phyloP scores from a whole-genome alignment of 2,797 vertebrate species.

The Acropternis orthonyx region DNA sequence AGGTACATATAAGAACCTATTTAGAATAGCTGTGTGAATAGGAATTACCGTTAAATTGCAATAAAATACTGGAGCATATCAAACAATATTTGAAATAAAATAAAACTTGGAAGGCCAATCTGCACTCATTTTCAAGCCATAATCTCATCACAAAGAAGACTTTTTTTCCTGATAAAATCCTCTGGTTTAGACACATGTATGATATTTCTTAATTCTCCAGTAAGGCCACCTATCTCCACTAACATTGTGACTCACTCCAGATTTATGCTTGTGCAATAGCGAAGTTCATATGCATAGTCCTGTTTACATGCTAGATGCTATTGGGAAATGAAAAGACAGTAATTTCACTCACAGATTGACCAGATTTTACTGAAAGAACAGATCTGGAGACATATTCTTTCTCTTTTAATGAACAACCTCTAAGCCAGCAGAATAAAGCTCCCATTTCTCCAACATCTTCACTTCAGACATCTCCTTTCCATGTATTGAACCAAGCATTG shows the following conservation, averaged over 20 bases:
- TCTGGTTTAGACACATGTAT: neutral
- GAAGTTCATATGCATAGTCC: neutral
- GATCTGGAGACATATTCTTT: neutral
- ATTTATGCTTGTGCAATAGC: neutral
- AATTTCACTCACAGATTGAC: neutral
- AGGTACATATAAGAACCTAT: conserved; percentile 2
- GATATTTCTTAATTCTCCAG: neutral
- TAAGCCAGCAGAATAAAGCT: neutral
- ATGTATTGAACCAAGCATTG: neutral
- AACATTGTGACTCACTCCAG: neutral
- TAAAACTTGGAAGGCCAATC: conserved; percentile 2
- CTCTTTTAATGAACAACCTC: neutral
- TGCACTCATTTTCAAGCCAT: neutral
- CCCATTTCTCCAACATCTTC: neutral
- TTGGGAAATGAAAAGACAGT: neutral
- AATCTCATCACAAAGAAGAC: neutral
- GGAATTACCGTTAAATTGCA: conserved; percentile 33
- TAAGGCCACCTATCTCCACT: neutral
- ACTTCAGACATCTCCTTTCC: neutral
- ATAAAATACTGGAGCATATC: conserved; percentile 7
- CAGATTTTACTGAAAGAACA: neutral
- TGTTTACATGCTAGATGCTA: neutral
- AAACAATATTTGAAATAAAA: conserved; percentile 30
- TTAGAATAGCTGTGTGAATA: conserved; percentile 21
- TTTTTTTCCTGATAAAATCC: neutral